Percentiles rank a stretch among this genome's conserved stretches.
phyloP scores from a whole-genome alignment of 2,888 invertebrate species.

The Trichogramma dendrolimi region DNA sequence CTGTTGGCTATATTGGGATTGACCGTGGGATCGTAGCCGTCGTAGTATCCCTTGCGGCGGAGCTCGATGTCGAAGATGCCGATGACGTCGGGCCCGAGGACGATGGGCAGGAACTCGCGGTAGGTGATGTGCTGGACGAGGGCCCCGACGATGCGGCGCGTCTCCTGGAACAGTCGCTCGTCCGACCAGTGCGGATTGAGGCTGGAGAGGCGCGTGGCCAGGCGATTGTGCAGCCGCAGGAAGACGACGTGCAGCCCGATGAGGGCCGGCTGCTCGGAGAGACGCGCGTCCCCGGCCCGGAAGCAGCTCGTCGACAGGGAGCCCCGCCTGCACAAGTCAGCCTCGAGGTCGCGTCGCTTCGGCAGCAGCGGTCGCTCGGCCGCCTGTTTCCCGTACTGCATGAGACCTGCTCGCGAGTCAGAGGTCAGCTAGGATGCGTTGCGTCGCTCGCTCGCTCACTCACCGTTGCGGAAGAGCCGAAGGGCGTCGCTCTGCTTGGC shows the following conservation, averaged over 20 bases:
- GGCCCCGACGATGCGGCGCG: slow-evolving; percentile 76
- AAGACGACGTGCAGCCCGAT: slow-evolving; percentile 73
- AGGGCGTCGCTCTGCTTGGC: slow-evolving; percentile 63
- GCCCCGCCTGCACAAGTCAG: slow-evolving; percentile 68
- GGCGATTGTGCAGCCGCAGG: slow-evolving; percentile 70
- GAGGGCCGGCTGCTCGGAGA: slow-evolving; percentile 77
- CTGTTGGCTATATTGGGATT: slow-evolving; percentile 75
- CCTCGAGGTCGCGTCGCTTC: slow-evolving; percentile 52
- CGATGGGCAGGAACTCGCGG: slow-evolving; percentile 75
- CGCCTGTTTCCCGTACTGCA: slow-evolving; percentile 62
- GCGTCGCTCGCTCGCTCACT: slow-evolving; percentile 26
- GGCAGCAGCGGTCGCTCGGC: slow-evolving; percentile 61
- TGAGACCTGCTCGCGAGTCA: slow-evolving; percentile 39
- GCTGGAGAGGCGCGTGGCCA: slow-evolving; percentile 67
- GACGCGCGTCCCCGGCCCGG: slow-evolving; percentile 72
- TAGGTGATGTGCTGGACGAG: slow-evolving; percentile 81
- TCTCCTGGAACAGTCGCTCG: slow-evolving; percentile 80
- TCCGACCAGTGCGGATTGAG: slow-evolving; percentile 86
- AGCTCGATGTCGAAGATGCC: slow-evolving; percentile 71
- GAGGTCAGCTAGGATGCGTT: background rate
- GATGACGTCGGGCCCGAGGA: slow-evolving; percentile 72
- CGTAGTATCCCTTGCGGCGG: slow-evolving; percentile 65
- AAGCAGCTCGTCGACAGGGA: slow-evolving; percentile 73
- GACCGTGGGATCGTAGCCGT: slow-evolving; percentile 64
- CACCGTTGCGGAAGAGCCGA: slow-evolving; percentile 72